Evolutionary conservation across 2,888 invertebrate genomes (phyloP), one percentile per base, ranked within the genome.

Genomic region (Taphrorychus bicolor): DNA sequence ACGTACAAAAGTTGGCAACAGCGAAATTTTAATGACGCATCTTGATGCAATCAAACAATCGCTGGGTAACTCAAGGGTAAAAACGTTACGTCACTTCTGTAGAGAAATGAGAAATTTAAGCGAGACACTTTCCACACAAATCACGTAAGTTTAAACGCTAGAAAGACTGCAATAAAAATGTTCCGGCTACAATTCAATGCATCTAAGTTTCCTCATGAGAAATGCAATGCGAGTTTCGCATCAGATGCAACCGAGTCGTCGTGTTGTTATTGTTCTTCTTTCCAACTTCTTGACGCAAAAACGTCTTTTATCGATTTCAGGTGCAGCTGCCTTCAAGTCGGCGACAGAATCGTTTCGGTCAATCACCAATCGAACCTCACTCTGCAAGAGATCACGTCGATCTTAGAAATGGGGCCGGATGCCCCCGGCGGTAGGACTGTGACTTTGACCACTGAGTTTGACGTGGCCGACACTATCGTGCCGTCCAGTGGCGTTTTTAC

Each of bases 401-500:
- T 82, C 53, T 73, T 82, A 60, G 82, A 82, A 71, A 70, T 81
- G 72, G 81, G 79, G 53, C 86, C 85, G 66, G 87, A 88, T 74
- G 83, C 85, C 0, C 86, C 84, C 61, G 85, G 83, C 11, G 85
- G 84, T 5, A 86, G 87, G 73, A 89, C 91, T 83, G 86, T 95
- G 42, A 90, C 90, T 49, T 80, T 97, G 45, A 91, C 92, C 74
- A 87, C 93, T 0, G 95, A 96, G 79, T 96, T 96, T 81, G 94
- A 93, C 82, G 94, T 96, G 81, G 92, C 94, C 7, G 95, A 96
- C 73, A 89, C 94, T 0, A 94, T 96, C 49, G 93, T 95, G 71
- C 95, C 96, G 1, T 91, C 93, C 3, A 93, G 93, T 74, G 96
- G 96, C 0, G 91, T 95, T 0, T 97, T 96, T 78, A 93, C 91